Conservation (phyloP, 2,888 invertebrate genomes). For the Pherbina coryleti region DNA sequence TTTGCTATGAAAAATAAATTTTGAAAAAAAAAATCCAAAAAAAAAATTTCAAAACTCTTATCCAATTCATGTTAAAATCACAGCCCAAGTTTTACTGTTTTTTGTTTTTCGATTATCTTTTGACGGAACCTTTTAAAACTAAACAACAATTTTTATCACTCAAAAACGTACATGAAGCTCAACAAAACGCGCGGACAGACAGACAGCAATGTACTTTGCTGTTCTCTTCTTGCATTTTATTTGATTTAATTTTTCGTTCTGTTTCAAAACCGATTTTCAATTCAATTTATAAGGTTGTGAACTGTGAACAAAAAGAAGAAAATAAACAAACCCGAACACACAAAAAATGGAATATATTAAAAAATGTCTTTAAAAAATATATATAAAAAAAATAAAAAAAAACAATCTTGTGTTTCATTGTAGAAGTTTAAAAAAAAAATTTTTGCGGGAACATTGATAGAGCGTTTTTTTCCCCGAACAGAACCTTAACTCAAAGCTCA, state of each 20-base stretch:
- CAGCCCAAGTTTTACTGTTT: slow-evolving; percentile 45
- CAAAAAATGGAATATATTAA: slow-evolving; percentile 53
- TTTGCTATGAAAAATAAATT: slow-evolving; percentile 34
- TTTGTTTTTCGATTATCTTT: not conserved
- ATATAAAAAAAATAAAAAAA: not conserved
- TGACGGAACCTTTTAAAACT: not conserved
- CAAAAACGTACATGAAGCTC: not conserved
- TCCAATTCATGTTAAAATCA: slow-evolving; percentile 47
- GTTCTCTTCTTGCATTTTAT: not conserved
- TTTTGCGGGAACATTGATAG: not conserved
- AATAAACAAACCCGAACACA: slow-evolving; percentile 56
- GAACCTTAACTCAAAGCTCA: too few species aligned
- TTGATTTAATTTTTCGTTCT: slow-evolving; percentile 27
- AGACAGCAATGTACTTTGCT: not conserved
- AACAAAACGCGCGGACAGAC: not conserved
- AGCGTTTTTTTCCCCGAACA: too few species aligned
- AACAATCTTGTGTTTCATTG: not conserved
- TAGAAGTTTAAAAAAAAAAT: not conserved
- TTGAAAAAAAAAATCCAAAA: slow-evolving; percentile 20
- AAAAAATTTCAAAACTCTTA: slow-evolving; percentile 34
- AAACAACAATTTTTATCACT: not conserved
- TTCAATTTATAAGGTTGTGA: slow-evolving; percentile 71
- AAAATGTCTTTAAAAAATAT: slow-evolving; percentile 33
- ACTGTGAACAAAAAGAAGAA: slow-evolving; percentile 67
- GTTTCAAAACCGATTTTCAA: slow-evolving; percentile 65